These are phyloP conservation scores for Thelohanellus kitauei DNA, from an alignment of 30 jellyfish, hydroid and myxozoan genomes.

Conservation along the genomic window DNA sequence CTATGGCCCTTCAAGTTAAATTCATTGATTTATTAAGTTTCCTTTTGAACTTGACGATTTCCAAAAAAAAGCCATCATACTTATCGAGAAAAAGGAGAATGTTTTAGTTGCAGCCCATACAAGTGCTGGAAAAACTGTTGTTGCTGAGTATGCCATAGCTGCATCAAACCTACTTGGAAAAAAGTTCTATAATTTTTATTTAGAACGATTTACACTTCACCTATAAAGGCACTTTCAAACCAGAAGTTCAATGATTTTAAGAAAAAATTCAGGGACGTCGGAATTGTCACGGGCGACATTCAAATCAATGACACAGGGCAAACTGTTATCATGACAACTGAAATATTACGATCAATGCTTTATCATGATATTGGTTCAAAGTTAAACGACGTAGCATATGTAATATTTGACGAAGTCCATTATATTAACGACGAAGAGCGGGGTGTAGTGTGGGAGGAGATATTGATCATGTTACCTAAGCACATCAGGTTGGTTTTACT, in stretches of 20 bases:
- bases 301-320: conserved; percentile 54
- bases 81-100: conserved; percentile 51
- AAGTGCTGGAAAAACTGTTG: conserved; percentile 92
- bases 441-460: conserved; percentile 99
- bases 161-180: no score
- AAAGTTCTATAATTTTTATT: no score
- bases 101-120: conserved; percentile 95
- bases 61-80: conserved; percentile 81
- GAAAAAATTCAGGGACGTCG: conserved; percentile 48
- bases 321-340: conserved; percentile 82
- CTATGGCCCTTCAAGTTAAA: no score
- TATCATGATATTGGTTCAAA: conserved; percentile 49
- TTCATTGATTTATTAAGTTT: conserved; percentile 21
- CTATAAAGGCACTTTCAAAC: conserved; percentile 75
- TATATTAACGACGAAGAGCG: conserved; percentile 87
- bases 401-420: conserved; percentile 78
- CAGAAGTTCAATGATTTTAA: conserved; percentile 79
- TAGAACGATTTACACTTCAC: conserved; percentile 81
- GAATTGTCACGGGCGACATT: conserved; percentile 80
- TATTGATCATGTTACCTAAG: conserved; percentile 75
- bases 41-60: conserved; percentile 73
- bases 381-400: conserved; percentile 78
- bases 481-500: conserved; percentile 61
- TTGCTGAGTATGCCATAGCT: conserved; percentile 97
- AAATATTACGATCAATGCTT: conserved; percentile 70